Percentiles rank a stretch among this genome's conserved stretches.
These are phyloP conservation scores for Rhea americana DNA, from an alignment of 2,113 vertebrate species.

Conservation along the genomic window DNA sequence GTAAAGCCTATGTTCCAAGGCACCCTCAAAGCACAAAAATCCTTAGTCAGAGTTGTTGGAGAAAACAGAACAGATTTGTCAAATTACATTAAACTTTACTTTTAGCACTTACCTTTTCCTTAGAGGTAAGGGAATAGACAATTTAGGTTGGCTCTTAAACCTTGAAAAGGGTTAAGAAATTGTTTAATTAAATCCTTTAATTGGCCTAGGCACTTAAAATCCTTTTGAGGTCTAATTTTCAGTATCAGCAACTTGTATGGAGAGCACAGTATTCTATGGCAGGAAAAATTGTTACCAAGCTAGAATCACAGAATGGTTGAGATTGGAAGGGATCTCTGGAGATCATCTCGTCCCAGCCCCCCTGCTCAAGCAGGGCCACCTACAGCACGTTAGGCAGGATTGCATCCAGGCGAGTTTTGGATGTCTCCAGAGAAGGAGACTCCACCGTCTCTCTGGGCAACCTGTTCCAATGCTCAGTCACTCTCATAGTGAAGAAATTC, in stretches of 20 bases:
- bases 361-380: too few species aligned
- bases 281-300: not conserved
- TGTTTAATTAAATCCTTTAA: not conserved
- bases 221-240: fast-evolving
- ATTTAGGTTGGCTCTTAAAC: not conserved
- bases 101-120: not conserved
- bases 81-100: not conserved
- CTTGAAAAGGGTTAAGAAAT: not conserved
- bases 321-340: too few species aligned
- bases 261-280: too few species aligned
- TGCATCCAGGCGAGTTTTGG: too few species aligned
- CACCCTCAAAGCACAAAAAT: not conserved
- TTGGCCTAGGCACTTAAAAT: not conserved
- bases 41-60: not conserved
- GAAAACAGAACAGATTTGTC: not conserved
- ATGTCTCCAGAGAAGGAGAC: too few species aligned
- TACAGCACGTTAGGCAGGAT: too few species aligned
- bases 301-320: not conserved
- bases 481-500: too few species aligned
- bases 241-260: not conserved
- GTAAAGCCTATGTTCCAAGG: not conserved
- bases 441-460: too few species aligned
- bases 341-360: too few species aligned
- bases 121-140: not conserved
- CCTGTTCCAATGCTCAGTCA: too few species aligned